Evolutionary conservation across 2,797 vertebrate species (phyloP).

Genomic region (Sebastes minor): DNA sequence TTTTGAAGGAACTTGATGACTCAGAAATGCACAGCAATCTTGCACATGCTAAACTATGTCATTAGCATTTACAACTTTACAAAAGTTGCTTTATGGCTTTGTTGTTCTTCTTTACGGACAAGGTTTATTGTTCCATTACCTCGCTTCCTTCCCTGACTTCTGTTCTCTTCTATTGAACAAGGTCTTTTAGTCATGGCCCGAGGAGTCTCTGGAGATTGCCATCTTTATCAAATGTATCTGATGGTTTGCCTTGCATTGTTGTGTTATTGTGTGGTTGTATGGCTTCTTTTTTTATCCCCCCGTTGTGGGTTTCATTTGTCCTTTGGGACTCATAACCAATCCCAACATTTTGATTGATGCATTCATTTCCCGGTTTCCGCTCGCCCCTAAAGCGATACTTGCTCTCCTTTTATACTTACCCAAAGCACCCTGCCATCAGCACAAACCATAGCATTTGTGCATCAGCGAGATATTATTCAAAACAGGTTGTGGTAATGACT

Average conservation of each 20-base stretch:
- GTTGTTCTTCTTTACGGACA: conserved; percentile 15
- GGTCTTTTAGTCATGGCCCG: conserved; percentile 45
- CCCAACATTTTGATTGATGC: conserved; percentile 68
- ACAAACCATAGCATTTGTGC: conserved; percentile 43
- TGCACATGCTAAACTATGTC: conserved; percentile 31
- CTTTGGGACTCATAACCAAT: conserved; percentile 66
- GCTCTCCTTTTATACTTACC: conserved; percentile 40
- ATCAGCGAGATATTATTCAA: conserved; percentile 64
- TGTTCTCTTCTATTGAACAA: conserved; percentile 35
- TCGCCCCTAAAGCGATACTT: conserved; percentile 61
- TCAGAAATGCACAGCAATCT: conserved; percentile 10
- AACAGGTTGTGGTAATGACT: conserved; percentile 55
- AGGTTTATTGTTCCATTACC: conserved; percentile 44
- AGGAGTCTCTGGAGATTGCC: conserved; percentile 52
- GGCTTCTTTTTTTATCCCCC: conserved; percentile 18
- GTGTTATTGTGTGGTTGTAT: conserved; percentile 43
- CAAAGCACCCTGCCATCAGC: conserved; percentile 48
- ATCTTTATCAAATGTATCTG: conserved; percentile 55
- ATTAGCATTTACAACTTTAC: conserved; percentile 44
- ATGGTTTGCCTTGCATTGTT: conserved; percentile 55
- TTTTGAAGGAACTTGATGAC: not conserved
- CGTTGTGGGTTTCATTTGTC: conserved; percentile 61
- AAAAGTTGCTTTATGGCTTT: conserved; percentile 54
- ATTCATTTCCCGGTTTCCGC: conserved; percentile 60
- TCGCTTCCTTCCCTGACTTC: not conserved